Evolutionary conservation across 2,113 vertebrate genomes (phyloP).

Genomic region (Lycaon pictus): DNA sequence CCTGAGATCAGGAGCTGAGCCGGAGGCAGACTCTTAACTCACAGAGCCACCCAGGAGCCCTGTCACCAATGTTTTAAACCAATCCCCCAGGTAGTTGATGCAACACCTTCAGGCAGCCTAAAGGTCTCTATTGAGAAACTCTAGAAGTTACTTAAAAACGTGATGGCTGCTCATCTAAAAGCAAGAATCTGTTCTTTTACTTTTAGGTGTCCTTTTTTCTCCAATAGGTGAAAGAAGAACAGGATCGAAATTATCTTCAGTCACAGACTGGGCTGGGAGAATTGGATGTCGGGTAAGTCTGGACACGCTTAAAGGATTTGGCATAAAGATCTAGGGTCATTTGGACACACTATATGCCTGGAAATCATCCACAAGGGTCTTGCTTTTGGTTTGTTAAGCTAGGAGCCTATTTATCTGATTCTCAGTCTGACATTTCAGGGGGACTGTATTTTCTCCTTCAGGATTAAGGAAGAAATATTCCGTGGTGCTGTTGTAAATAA

Average conservation of each 20-base stretch:
- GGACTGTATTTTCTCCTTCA: constrained; percentile 43
- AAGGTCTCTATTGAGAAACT: not conserved
- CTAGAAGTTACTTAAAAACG: not conserved
- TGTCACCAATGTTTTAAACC: not conserved
- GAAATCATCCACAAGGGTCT: constrained; percentile 14
- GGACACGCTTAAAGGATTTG: not conserved
- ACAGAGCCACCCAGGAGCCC: too few relatives aligned
- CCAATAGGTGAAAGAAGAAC: not conserved
- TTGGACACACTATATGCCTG: not conserved
- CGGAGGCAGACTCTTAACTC: too few relatives aligned
- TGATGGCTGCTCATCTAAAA: not conserved
- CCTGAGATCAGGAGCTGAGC: too few relatives aligned
- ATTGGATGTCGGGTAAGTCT: not conserved
- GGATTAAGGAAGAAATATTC: constrained; percentile 62
- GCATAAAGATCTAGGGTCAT: not conserved
- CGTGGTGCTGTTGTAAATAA: constrained; percentile 53
- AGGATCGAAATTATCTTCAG: not conserved
- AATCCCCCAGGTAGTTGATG: not conserved
- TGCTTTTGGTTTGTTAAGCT: not conserved
- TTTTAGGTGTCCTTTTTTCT: not conserved
- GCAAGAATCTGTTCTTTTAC: not conserved
- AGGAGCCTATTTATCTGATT: not conserved
- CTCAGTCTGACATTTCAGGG: constrained; percentile 57
- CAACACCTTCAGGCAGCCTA: not conserved
- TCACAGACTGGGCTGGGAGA: not conserved